Evolutionary conservation across 2,113 vertebrate genomes (phyloP), one percentile per base, ranked within the genome.

Genomic region (Aviceda subcristata): DNA sequence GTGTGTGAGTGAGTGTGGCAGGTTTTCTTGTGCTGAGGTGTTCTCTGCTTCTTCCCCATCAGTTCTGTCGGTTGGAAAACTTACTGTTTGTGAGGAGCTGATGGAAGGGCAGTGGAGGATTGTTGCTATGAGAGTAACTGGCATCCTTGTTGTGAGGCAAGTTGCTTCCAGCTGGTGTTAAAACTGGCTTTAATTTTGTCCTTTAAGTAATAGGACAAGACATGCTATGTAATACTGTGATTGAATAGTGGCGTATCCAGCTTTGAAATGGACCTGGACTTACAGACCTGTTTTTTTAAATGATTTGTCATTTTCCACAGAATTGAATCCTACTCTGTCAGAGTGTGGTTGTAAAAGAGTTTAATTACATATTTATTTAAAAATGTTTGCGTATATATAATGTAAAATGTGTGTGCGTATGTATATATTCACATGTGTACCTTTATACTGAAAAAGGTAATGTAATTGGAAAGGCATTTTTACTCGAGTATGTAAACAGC

Each of bases 1-100:
- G 39, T n/a, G 12, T 21, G 22, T 1, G 2, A 11, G 73, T 27
- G 43, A 79, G 36, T 0, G 1, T 30, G 17, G n/a, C 22, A 12
- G 50, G n/a, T 30, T 88, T 84, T 22, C 51, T 69, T 30, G 27
- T 71, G 51, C 63, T 16, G n/a, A 38, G 57, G 22, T 48, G 50
- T 38, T 71, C 59, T 66, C 27, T 27, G 10, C 27, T 66, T 26
- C 60, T 63, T 78, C 27, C 29, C 41, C 15, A 11, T 80, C 45
- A 23, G 26, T 89, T 55, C 22, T 11, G 15, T 75, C 50, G n/a
- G 55, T 17, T 48, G 62, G 63, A 76, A 75, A 43, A n/a, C 57
- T 69, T 46, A 8, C 9, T 76, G 7, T 84, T 26, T 36, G 19
- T 68, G 43, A 84, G 51, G 66, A 72, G 79, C 45, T 66, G 59